Conservation (phyloP, 2,113 vertebrate genomes). For the Datnioides undecimradiatus region DNA sequence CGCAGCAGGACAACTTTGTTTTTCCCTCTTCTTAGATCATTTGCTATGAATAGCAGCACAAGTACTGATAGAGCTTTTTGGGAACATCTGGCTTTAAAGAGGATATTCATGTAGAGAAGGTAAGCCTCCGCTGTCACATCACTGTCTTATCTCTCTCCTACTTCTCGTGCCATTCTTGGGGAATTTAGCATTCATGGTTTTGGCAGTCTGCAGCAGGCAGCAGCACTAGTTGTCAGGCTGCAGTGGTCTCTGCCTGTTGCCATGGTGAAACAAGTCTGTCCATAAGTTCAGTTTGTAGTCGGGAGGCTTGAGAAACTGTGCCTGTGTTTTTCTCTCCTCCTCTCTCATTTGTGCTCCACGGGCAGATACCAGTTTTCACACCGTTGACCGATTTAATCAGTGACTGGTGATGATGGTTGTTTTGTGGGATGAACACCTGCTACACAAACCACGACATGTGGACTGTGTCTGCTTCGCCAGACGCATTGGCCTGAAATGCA, state of each 20-base stretch:
- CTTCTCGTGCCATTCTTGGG: slow-evolving; percentile 16
- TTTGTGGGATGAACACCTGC: slow-evolving; percentile 14
- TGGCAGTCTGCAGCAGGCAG: slow-evolving; percentile 42
- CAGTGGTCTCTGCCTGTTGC: slow-evolving; percentile 63
- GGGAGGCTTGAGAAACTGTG: slow-evolving; percentile 23
- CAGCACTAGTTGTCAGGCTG: slow-evolving; percentile 50
- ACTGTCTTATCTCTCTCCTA: slow-evolving; percentile 10
- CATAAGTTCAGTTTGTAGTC: slow-evolving; percentile 50
- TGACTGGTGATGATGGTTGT: background rate
- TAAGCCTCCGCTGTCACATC: slow-evolving; percentile 58
- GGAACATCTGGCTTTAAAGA: slow-evolving; percentile 49
- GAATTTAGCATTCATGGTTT: slow-evolving; percentile 38
- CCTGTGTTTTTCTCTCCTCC: background rate
- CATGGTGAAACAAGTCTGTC: slow-evolving; percentile 64
- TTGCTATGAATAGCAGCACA: slow-evolving; percentile 20
- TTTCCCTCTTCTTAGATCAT: slow-evolving; percentile 32
- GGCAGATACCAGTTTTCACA: background rate
- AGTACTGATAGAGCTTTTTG: slow-evolving; percentile 22
- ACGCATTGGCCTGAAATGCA: background rate
- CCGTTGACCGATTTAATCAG: background rate
- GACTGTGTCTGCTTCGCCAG: slow-evolving; percentile 8
- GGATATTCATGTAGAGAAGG: slow-evolving; percentile 62
- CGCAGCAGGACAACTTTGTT: slow-evolving; percentile 44
- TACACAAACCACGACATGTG: slow-evolving; percentile 6
- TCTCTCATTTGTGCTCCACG: background rate